Conservation (phyloP, 1,140 invertebrate genomes). For the Onthophagus taurus region DNA sequence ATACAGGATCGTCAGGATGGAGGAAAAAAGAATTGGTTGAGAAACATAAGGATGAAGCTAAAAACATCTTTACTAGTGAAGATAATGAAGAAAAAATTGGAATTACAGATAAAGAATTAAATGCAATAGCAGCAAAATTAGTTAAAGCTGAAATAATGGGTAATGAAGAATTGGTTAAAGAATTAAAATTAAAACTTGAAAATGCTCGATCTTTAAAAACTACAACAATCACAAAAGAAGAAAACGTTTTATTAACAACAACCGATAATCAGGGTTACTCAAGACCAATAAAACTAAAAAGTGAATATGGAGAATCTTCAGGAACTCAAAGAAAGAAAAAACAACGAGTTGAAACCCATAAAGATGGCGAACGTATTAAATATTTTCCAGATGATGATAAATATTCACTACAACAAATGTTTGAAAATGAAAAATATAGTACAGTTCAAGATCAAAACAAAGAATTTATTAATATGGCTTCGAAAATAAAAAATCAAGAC, state of each 20-base stretch:
- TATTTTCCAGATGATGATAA: conserved; percentile 91
- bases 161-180: conserved; percentile 53
- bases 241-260: conserved; percentile 60
- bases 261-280: conserved; percentile 58
- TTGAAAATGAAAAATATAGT: conserved; percentile 79
- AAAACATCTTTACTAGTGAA: neutral
- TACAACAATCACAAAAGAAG: conserved; percentile 32
- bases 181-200: conserved; percentile 68
- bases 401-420: conserved; percentile 79
- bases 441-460: conserved; percentile 73
- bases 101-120: conserved; percentile 68
- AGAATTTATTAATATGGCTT: conserved; percentile 66
- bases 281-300: conserved; percentile 42
- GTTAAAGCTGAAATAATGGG: conserved; percentile 88
- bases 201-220: conserved; percentile 49
- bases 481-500: conserved; percentile 61
- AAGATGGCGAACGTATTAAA: conserved; percentile 58
- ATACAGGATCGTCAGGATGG: conserved; percentile 21
- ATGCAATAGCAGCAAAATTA: conserved; percentile 76
- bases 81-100: conserved; percentile 12
- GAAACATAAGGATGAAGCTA: neutral
- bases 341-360: conserved; percentile 64
- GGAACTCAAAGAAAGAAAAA: conserved; percentile 40
- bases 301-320: conserved; percentile 26
- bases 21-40: conserved; percentile 19